Percentiles rank a stretch among this genome's conserved stretches.
Evolutionary conservation across 1,140 invertebrate species (phyloP).

Genomic region (Aphis craccivora): DNA sequence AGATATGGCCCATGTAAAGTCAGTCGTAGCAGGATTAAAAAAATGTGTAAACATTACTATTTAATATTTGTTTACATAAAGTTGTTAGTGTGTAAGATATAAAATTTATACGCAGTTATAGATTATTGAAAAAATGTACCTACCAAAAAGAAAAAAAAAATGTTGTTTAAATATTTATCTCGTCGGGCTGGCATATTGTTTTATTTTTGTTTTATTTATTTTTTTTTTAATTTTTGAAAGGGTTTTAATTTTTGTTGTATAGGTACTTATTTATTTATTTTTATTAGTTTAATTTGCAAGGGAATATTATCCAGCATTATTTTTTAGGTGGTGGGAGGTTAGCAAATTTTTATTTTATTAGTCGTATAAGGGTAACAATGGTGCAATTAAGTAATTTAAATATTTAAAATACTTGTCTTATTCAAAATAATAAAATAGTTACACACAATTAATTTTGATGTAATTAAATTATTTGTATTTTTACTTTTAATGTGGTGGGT

Average conservation of each 20-base stretch:
- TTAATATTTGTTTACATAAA: conserved; percentile 42
- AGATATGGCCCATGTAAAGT: conserved; percentile 17
- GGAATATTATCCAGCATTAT: conserved; percentile 30
- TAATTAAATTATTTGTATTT: conserved; percentile 46
- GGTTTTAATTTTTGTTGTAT: conserved; percentile 57
- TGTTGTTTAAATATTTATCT: conserved; percentile 53
- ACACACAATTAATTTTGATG: conserved; percentile 29
- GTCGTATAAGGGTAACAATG: conserved; percentile 46
- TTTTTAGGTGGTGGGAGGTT: conserved; percentile 45
- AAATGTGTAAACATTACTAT: conserved; percentile 23
- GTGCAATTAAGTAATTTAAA: conserved; percentile 50
- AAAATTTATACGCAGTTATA: conserved; percentile 8
- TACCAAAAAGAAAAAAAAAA: conserved; percentile 37
- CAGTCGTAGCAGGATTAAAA: conserved; percentile 33
- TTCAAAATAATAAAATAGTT: conserved; percentile 44
- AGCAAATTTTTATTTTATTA: conserved; percentile 55
- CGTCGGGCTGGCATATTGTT: conserved; percentile 51
- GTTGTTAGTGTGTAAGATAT: conserved; percentile 30
- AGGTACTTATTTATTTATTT: conserved; percentile 45
- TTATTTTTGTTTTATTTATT: conserved; percentile 40
- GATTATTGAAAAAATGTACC: conserved; percentile 15
- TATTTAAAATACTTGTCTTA: conserved; percentile 38
- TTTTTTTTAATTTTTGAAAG: conserved; percentile 51
- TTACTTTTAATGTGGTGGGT: conserved; percentile 50
- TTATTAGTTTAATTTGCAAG: conserved; percentile 53